Conservation (phyloP, 2,888 invertebrate species). For the Erebia aethiops region DNA sequence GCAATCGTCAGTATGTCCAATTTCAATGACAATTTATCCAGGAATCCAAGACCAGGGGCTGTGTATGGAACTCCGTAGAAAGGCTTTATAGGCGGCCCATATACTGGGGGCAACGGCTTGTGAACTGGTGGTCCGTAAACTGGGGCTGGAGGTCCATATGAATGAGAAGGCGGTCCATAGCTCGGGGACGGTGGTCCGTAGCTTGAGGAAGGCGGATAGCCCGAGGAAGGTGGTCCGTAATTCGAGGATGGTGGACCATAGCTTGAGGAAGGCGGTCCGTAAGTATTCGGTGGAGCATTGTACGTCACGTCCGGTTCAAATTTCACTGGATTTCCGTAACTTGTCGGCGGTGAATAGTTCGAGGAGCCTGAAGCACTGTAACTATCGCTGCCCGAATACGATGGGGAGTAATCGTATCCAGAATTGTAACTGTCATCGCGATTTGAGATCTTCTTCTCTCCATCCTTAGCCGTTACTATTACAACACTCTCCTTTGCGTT, state of each 20-base stretch:
- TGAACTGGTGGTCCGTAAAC: conserved; percentile 67
- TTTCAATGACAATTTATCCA: conserved; percentile 87
- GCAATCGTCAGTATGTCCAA: conserved; percentile 88
- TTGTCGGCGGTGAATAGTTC: conserved; percentile 62
- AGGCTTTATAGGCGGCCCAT: conserved; percentile 73
- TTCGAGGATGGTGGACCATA: conserved; percentile 43
- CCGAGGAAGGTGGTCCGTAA: conserved; percentile 72
- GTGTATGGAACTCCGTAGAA: conserved; percentile 83
- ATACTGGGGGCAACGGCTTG: conserved; percentile 62
- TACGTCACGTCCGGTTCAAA: conserved; percentile 64
- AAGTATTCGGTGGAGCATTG: conserved; percentile 63
- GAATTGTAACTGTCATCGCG: conserved; percentile 72
- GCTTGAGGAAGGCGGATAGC: conserved; percentile 61
- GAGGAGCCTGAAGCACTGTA: conserved; percentile 60
- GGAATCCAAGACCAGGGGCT: conserved; percentile 77
- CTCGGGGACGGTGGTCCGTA: conserved; percentile 72
- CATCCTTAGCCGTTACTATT: conserved; percentile 75
- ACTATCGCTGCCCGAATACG: conserved; percentile 62
- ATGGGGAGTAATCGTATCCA: conserved; percentile 72
- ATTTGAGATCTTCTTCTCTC: conserved; percentile 75
- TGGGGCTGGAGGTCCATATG: conserved; percentile 72
- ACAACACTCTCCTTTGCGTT: conserved; percentile 72
- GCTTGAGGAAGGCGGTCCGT: conserved; percentile 56
- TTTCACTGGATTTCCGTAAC: conserved; percentile 59
- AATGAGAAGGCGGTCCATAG: conserved; percentile 63